Percentiles rank a stretch among this genome's conserved stretches.
phyloP scores from a whole-genome alignment of 2,888 invertebrate genomes.

The Drepana falcataria region DNA sequence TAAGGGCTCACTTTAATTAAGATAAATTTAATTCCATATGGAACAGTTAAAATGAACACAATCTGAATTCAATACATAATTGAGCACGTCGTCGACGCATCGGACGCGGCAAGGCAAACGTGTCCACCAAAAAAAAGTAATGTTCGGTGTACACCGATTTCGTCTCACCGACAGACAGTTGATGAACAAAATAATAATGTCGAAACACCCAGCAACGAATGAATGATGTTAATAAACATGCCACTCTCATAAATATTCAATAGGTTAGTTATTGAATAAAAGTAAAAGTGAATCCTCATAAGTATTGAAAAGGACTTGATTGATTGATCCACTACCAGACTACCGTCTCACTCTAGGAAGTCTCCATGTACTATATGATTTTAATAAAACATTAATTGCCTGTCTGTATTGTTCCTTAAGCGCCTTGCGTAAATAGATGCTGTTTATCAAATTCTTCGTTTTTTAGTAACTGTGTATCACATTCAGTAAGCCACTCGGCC shows the following conservation, averaged over 20 bases:
- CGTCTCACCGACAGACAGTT: slow-evolving; percentile 40
- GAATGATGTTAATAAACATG: slow-evolving; percentile 50
- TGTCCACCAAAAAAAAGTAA: slow-evolving; percentile 45
- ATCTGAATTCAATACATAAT: slow-evolving; percentile 30
- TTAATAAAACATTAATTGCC: slow-evolving; percentile 12
- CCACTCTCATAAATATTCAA: slow-evolving; percentile 60
- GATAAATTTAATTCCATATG: not conserved
- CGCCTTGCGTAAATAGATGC: slow-evolving; percentile 46
- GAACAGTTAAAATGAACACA: slow-evolving; percentile 19
- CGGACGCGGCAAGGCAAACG: slow-evolving; percentile 37
- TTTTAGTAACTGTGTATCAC: slow-evolving; percentile 67
- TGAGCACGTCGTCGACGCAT: not conserved
- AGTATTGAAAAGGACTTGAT: slow-evolving; percentile 46
- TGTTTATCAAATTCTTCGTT: slow-evolving; percentile 66
- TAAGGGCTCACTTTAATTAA: no score
- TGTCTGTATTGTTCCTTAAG: slow-evolving; percentile 24
- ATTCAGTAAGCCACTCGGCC: slow-evolving; percentile 65
- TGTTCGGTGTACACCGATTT: slow-evolving; percentile 37
- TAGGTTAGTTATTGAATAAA: slow-evolving; percentile 61
- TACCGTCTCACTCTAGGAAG: slow-evolving; percentile 39
- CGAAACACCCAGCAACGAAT: slow-evolving; percentile 45
- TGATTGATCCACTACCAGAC: slow-evolving; percentile 41
- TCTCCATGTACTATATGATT: slow-evolving; percentile 36
- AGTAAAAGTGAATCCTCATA: slow-evolving; percentile 68
- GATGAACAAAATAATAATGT: slow-evolving; percentile 50